These are phyloP conservation scores for Phlogophora meticulosa DNA, from an alignment of 2,888 invertebrate species.

Conservation along the genomic window DNA sequence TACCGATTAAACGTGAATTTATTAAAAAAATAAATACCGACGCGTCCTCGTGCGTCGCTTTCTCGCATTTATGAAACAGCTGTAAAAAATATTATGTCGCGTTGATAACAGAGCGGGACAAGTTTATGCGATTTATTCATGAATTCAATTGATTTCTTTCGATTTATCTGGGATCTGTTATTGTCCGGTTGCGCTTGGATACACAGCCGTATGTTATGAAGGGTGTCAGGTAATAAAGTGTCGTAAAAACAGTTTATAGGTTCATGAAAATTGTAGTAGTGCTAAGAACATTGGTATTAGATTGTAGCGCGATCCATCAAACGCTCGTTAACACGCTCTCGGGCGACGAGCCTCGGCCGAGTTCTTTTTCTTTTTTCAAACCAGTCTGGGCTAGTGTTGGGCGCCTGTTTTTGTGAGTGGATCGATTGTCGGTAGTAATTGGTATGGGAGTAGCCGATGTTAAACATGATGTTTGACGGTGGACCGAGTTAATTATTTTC, in stretches of 20 bases:
- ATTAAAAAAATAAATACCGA: constrained; percentile 81
- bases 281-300: constrained; percentile 78
- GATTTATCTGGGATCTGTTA: constrained; percentile 80
- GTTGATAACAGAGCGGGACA: constrained; percentile 80
- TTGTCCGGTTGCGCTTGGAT: constrained; percentile 65
- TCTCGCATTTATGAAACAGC: constrained; percentile 78
- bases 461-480: constrained; percentile 88
- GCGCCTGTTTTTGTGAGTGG: constrained; percentile 83
- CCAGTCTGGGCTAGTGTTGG: constrained; percentile 82
- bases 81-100: constrained; percentile 86
- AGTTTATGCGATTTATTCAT: constrained; percentile 88
- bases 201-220: constrained; percentile 67
- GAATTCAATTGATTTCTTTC: constrained; percentile 87
- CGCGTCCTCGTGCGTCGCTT: constrained; percentile 72
- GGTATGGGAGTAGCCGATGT: constrained; percentile 90
- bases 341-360: constrained; percentile 69
- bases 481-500: constrained; percentile 89
- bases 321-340: constrained; percentile 87
- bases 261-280: constrained; percentile 78
- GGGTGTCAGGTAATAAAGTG: constrained; percentile 75
- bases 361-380: constrained; percentile 75
- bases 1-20: constrained; percentile 85
- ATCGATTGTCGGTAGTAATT: constrained; percentile 89
- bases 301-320: constrained; percentile 87
- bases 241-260: constrained; percentile 75